These are phyloP conservation scores for Tychaedon coryphoeus DNA, from an alignment of 2,113 vertebrate genomes.

Conservation along the genomic window DNA sequence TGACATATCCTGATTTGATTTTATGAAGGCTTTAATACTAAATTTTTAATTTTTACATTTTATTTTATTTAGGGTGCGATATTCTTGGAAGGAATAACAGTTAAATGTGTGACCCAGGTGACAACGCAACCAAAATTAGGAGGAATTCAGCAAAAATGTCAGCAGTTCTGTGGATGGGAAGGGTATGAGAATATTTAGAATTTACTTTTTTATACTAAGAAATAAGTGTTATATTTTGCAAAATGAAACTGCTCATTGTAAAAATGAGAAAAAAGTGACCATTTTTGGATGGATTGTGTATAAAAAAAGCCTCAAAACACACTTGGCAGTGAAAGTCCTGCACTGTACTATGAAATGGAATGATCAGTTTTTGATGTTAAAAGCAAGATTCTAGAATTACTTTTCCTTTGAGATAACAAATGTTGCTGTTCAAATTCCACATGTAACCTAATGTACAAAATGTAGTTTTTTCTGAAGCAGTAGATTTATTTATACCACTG, in stretches of 20 bases:
- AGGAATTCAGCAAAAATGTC: constrained; percentile 89
- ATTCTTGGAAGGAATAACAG: constrained; percentile 91
- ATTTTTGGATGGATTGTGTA: background rate
- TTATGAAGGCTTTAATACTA: background rate
- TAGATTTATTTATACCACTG: background rate
- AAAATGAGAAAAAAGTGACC: background rate
- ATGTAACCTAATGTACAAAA: background rate
- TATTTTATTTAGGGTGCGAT: constrained; percentile 82
- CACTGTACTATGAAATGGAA: background rate
- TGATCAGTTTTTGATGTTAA: background rate
- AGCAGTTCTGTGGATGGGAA: constrained; percentile 93
- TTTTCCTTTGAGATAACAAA: background rate
- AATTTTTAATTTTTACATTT: background rate
- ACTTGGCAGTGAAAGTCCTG: background rate
- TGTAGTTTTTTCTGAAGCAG: background rate
- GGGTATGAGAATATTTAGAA: constrained; percentile 75
- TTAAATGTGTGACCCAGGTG: constrained; percentile 91
- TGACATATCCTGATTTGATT: background rate
- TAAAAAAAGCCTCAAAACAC: background rate
- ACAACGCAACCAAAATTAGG: constrained; percentile 90
- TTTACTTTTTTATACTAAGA: background rate
- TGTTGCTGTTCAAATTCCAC: background rate
- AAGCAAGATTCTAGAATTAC: background rate
- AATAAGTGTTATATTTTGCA: background rate
- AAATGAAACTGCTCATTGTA: background rate